A percentile compares a stretch with the other conserved stretches of the same genome.
Evolutionary conservation across 2,888 invertebrate species (phyloP).

Genomic region (Erebia ligea): DNA sequence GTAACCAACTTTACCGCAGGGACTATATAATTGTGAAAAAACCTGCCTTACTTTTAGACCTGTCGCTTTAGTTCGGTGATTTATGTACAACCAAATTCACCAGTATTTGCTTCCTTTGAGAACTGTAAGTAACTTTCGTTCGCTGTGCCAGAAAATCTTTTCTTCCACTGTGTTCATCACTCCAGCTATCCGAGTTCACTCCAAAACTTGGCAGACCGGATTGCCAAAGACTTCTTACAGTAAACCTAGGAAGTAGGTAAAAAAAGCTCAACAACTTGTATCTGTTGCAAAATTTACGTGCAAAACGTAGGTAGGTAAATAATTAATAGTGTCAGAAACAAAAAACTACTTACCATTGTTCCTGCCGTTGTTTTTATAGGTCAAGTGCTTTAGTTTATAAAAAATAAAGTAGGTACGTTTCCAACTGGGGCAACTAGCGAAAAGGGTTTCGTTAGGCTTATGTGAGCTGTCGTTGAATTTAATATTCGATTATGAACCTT

Average conservation of each 20-base stretch:
- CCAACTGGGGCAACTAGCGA: conserved; percentile 28
- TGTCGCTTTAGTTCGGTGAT: neutral
- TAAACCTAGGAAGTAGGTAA: neutral
- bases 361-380: conserved; percentile 9
- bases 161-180: neutral
- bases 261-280: neutral
- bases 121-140: neutral
- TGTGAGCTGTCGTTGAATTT: neutral
- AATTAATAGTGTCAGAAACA: conserved; percentile 16
- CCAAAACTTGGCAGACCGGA: neutral
- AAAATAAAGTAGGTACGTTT: conserved; percentile 18
- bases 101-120: too few species aligned
- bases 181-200: neutral
- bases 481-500: neutral
- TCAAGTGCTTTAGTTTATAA: conserved; percentile 19
- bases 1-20: neutral
- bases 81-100: too few species aligned
- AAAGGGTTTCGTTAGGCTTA: conserved; percentile 21
- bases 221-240: neutral
- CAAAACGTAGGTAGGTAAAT: conserved; percentile 3
- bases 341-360: conserved; percentile 17
- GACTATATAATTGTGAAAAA: neutral
- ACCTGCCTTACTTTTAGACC: neutral
- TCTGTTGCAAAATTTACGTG: neutral
- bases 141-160: neutral